Conservation (phyloP, 2,797 vertebrate species). For the Mallotus villosus region DNA sequence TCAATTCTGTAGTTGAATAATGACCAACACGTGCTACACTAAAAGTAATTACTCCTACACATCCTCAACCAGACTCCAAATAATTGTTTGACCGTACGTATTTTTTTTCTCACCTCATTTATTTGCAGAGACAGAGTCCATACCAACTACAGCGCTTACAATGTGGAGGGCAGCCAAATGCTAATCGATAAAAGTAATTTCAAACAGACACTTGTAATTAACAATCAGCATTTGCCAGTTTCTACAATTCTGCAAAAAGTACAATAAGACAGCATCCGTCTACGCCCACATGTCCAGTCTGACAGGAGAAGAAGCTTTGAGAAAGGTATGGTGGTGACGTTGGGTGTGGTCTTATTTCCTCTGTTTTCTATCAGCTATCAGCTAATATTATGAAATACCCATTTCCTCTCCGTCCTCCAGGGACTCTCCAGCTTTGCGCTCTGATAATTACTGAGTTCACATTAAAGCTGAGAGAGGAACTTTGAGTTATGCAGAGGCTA, state of each 20-base stretch:
- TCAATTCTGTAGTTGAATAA: conserved; percentile 1
- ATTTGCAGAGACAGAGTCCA: not conserved
- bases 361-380: conserved; percentile 25
- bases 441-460: conserved; percentile 60
- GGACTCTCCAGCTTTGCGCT: conserved; percentile 34
- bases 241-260: conserved; percentile 7
- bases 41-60: conserved; percentile 1
- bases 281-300: not conserved
- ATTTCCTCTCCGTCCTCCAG: conserved; percentile 42
- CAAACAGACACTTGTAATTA: conserved; percentile 44
- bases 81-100: not conserved
- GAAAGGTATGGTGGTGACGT: not conserved
- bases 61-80: not conserved
- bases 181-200: conserved; percentile 45
- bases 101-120: not conserved
- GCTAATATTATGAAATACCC: conserved; percentile 48
- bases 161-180: conserved; percentile 28
- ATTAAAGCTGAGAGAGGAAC: conserved; percentile 45
- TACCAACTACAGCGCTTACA: conserved; percentile 18
- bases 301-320: not conserved
- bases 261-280: not conserved
- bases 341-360: not conserved
- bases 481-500: conserved; percentile 13
- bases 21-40: conserved; percentile 12
- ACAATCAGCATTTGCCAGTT: conserved; percentile 24